Evolutionary conservation across 2,888 invertebrate species (phyloP), one percentile per base, ranked within the genome.

Genomic region (Aradus depressus): DNA sequence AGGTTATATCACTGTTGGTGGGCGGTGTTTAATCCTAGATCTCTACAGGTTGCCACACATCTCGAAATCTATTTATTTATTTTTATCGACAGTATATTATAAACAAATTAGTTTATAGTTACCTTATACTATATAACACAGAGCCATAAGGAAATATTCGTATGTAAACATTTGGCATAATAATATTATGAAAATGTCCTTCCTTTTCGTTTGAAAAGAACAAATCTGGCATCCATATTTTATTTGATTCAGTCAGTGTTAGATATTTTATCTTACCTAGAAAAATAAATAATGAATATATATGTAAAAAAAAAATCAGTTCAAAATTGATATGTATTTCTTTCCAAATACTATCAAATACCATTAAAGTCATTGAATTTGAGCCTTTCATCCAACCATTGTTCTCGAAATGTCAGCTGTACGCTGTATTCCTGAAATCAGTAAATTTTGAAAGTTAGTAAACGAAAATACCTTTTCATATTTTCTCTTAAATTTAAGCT

Each of bases 151-250:
- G 90, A 71, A 92, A 91, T 68, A 96, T 93, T 61, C 96, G 77
- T 67, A 96, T 89, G 76, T 96, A 91, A 60, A 95, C 90, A 70
- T 96, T 95, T 56, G 93, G 92, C 89, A 92, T 91, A 69, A 93
- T 92, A 70, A 95, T 93, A 69, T 92, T 88, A 74, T 95, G 93
- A 68, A 95, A 88, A 68, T 93, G 93, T 49, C 95, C 96, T 67
- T 91, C 90, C 70, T 96, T 96, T 73, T 96, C 96, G 67, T 96
- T 96, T 51, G 92, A 87, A 73, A 95, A 95, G 77, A 95, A 96
- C 61, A 95, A 75, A 74, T 97, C 96, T 28, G 96, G 96, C 85
- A 95, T 93, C 96, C 96, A 97, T 52, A 96, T 90, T 62, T 90
- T 80, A 71, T 87, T 88, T 50, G 92, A 88, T 71, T 95, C 93